A percentile compares a stretch with the other conserved stretches of the same genome.
These are phyloP conservation scores for Belonocnema kinseyi DNA, from an alignment of 1,140 invertebrate species.

Conservation along the genomic window DNA sequence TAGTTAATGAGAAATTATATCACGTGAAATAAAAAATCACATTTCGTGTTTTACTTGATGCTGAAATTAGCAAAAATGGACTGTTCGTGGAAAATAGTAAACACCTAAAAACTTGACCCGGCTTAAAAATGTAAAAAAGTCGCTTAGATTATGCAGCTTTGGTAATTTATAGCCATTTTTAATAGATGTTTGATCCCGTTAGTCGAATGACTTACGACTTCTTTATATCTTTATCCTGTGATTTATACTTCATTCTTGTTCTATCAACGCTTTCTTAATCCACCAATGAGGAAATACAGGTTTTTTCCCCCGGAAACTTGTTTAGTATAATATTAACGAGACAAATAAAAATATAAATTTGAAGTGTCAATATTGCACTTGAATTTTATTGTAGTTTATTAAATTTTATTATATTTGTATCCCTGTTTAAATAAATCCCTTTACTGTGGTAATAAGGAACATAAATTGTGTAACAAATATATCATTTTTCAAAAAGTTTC, in stretches of 20 bases:
- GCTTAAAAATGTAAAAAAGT: conserved; percentile 1
- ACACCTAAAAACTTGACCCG: background rate
- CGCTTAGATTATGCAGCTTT: conserved; percentile 13
- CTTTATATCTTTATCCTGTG: conserved; percentile 20
- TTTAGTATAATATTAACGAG: background rate
- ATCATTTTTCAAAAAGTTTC: too few species aligned
- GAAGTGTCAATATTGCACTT: background rate
- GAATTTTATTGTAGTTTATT: background rate
- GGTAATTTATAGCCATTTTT: conserved; percentile 19
- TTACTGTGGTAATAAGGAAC: background rate
- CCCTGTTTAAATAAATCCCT: background rate
- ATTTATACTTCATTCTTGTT: conserved; percentile 28
- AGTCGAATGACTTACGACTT: conserved; percentile 29
- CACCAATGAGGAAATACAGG: conserved; percentile 22
- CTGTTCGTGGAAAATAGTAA: background rate
- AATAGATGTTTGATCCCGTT: conserved; percentile 15
- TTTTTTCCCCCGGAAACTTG: background rate
- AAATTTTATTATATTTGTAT: background rate
- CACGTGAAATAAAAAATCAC: too few species aligned
- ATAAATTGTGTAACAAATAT: too few species aligned
- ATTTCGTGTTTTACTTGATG: too few species aligned
- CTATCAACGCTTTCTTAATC: conserved; percentile 23
- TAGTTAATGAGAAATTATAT: conserved; percentile 14
- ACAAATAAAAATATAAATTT: background rate
- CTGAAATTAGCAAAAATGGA: conserved; percentile 3